Base-by-base conservation (phyloP, 2,888 invertebrate genomes). In the Empis livida region DNA sequence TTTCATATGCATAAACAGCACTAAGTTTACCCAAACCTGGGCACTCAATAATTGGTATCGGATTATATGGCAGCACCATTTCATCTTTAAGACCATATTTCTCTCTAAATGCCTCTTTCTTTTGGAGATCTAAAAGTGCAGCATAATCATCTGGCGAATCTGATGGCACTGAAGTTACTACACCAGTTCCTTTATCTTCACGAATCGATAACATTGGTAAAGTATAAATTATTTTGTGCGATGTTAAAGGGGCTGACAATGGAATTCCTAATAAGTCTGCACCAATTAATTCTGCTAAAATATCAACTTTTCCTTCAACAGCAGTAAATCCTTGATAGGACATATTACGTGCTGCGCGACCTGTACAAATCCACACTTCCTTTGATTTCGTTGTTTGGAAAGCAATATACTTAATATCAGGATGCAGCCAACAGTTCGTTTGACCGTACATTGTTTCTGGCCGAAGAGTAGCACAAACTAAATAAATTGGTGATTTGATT, bases 391-490 rank as follows among this genome's bases (percentile, higher is more conserved):
- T 73, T 1, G 82, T 80, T 60, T 80, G 75, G 65, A 93, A 89
- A 1, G 88, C 94, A 54, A 96, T 80, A 63, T 97, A 97, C 54
- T 79, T 81, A 63, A 97, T 88, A 61, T 96, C 94, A 0, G 99
- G 99, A 61, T 87, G 86, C 5, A 99, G 68, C 95, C 97, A 99
- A 66, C 96, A 97, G 65, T 99, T 99, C 0, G 99, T 99, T 73
- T 99, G 99, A 0, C 99, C 99, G 63, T 96, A 99, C 97, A 99
- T 97, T 1, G 99, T 99, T 73, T 99, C 99, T 2, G 99, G 96
- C 49, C 97, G 77, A n/a, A 99, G 72, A 6, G 99, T 99, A 10
- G 96, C 99, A 15, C 96, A 96, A 11, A 99, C 94, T 51, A 99
- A 73, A 43, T 53, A 70, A 43, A 70, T 56, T 6, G 63, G 52